Conservation (phyloP, 1,140 invertebrate genomes). For the Drosophila kurseongensis region DNA sequence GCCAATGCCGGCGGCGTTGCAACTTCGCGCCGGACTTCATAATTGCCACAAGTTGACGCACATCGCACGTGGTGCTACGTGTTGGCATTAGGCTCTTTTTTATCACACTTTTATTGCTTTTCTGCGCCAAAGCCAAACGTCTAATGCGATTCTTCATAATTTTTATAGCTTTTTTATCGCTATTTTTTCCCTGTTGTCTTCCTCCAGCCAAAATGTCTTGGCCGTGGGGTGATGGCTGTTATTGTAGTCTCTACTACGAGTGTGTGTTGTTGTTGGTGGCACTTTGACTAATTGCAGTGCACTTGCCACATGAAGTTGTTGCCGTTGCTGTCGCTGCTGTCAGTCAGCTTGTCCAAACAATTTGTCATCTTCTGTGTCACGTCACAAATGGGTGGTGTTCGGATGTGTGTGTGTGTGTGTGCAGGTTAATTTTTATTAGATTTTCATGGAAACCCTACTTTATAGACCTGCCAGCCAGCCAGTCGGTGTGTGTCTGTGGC, state of each 20-base stretch:
- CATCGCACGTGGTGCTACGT: conserved; percentile 75
- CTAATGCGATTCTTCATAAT: conserved; percentile 52
- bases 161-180: conserved; percentile 55
- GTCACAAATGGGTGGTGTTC: conserved; percentile 57
- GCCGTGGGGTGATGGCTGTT: conserved; percentile 29
- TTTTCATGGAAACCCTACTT: conserved; percentile 62
- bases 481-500: conserved; percentile 42
- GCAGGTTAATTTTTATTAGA: conserved; percentile 73
- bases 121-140: conserved; percentile 50
- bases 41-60: conserved; percentile 78
- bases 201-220: conserved; percentile 60
- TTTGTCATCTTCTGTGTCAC: conserved; percentile 82
- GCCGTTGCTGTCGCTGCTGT: conserved; percentile 54
- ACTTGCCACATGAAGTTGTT: conserved; percentile 70
- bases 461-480: conserved; percentile 27
- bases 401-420: conserved; percentile 24
- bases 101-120: conserved; percentile 70
- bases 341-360: conserved; percentile 72
- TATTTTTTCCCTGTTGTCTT: conserved; percentile 59
- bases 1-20: conserved; percentile 58
- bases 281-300: conserved; percentile 82
- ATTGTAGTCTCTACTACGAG: conserved; percentile 7
- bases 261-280: conserved; percentile 50
- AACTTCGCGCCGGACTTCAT: conserved; percentile 68
- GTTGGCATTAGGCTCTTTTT: conserved; percentile 58